A percentile compares a stretch with the other conserved stretches of the same genome.
phyloP scores from a whole-genome alignment of 23 tunicate genomes.

The Styela clava region DNA sequence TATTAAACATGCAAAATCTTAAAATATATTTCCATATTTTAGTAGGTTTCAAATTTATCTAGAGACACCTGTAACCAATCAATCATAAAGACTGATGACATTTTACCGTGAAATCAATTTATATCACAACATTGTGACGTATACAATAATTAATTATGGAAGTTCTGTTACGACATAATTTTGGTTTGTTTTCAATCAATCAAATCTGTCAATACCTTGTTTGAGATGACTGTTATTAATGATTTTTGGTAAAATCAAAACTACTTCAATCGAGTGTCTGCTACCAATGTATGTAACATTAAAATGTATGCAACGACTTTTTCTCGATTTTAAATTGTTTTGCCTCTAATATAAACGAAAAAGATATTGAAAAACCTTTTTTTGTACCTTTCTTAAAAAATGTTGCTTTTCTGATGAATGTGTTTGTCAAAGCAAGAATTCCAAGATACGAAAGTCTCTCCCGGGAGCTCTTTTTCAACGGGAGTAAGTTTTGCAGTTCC shows the following conservation, averaged over 20 bases:
- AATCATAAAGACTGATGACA: not conserved
- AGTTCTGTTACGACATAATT: not conserved
- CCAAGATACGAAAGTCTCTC: constrained; percentile 92
- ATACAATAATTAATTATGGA: not conserved
- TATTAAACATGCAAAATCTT: not conserved
- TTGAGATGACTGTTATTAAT: no score
- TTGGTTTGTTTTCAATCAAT: not conserved
- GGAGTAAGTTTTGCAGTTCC: constrained; percentile 89
- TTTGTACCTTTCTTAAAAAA: constrained; percentile 97
- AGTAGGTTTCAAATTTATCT: not conserved
- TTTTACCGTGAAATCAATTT: not conserved
- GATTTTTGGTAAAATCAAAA: no score
- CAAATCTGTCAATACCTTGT: not conserved
- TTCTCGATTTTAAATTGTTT: no score
- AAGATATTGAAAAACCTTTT: no score
- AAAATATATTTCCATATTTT: not conserved
- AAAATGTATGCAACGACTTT: no score
- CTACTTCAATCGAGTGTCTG: no score
- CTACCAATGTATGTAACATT: no score
- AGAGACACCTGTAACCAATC: not conserved
- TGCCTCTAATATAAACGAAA: no score
- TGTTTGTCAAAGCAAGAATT: constrained; percentile 90
- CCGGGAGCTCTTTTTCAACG: constrained; percentile 88
- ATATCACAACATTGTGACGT: not conserved
- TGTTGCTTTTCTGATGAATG: constrained; percentile 95